Evolutionary conservation across 1,140 invertebrate genomes (phyloP).

Genomic region (Oryctes rhinoceros): DNA sequence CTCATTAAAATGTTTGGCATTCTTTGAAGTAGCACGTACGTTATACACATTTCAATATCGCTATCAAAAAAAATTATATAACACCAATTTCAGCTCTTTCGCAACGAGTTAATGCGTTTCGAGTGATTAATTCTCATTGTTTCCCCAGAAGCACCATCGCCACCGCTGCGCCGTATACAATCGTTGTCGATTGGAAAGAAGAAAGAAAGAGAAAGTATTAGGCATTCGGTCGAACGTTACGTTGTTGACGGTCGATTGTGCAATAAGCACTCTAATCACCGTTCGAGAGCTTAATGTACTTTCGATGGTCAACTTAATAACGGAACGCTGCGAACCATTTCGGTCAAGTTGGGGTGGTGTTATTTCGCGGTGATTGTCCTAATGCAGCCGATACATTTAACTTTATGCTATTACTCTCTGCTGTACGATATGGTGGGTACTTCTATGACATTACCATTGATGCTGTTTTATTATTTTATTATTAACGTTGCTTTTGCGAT

Average conservation of each 20-base stretch:
- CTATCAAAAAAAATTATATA: too few species aligned
- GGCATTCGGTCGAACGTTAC: neutral
- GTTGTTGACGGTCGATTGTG: conserved; percentile 28
- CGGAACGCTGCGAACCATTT: conserved; percentile 9
- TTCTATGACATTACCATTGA: too few species aligned
- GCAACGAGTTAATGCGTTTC: conserved; percentile 12
- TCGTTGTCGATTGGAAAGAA: conserved; percentile 2
- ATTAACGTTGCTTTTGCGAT: too few species aligned
- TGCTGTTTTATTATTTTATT: too few species aligned
- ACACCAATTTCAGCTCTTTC: conserved; percentile 3
- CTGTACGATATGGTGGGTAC: too few species aligned
- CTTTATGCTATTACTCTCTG: neutral
- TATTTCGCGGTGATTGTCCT: neutral
- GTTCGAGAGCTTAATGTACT: conserved; percentile 41
- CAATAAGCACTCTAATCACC: conserved; percentile 40
- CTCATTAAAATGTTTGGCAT: too few species aligned
- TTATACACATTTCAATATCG: too few species aligned
- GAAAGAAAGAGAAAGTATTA: conserved; percentile 19
- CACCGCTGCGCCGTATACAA: neutral
- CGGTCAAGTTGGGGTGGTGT: conserved; percentile 2
- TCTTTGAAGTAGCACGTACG: too few species aligned
- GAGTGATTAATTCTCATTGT: conserved; percentile 31
- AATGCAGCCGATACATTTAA: conserved; percentile 16
- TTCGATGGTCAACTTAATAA: conserved; percentile 40
- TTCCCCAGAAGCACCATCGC: neutral